Evolutionary conservation across 2,113 vertebrate species (phyloP).

Genomic region (Vimba vimba): DNA sequence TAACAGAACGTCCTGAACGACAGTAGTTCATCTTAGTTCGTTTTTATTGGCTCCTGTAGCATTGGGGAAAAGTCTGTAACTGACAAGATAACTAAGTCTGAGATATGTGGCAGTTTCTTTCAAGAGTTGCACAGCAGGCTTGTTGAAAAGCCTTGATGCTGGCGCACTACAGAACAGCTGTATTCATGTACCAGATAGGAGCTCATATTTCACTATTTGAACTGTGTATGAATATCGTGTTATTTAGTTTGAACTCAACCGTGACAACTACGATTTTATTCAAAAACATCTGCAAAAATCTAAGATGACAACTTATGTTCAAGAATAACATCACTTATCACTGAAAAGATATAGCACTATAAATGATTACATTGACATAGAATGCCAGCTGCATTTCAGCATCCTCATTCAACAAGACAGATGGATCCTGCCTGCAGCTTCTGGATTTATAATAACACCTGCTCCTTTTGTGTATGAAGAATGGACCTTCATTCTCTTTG

Average conservation of each 20-base stretch:
- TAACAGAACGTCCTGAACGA: not conserved
- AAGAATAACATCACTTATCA: not conserved
- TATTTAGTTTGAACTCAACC: not conserved
- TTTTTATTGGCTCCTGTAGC: not conserved
- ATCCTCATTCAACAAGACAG: not conserved
- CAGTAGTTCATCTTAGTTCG: not conserved
- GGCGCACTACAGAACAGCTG: not conserved
- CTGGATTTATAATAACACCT: constrained; percentile 6
- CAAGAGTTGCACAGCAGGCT: not conserved
- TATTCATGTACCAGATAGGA: not conserved
- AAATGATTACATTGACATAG: not conserved
- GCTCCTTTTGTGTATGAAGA: not conserved
- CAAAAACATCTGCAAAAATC: not conserved
- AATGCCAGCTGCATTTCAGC: not conserved
- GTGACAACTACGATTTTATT: not conserved
- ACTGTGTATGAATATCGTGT: not conserved
- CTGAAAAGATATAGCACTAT: not conserved
- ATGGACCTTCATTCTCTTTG: not conserved
- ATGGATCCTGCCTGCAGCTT: not conserved
- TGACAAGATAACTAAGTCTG: not conserved
- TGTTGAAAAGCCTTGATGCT: not conserved
- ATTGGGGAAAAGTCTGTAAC: not conserved
- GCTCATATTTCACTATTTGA: not conserved
- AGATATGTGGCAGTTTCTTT: not conserved
- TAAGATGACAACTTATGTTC: not conserved